Evolutionary conservation across 30 jellyfish, hydroid and myxozoan genomes (phyloP).

Genomic region (Turritopsis dohrnii): DNA sequence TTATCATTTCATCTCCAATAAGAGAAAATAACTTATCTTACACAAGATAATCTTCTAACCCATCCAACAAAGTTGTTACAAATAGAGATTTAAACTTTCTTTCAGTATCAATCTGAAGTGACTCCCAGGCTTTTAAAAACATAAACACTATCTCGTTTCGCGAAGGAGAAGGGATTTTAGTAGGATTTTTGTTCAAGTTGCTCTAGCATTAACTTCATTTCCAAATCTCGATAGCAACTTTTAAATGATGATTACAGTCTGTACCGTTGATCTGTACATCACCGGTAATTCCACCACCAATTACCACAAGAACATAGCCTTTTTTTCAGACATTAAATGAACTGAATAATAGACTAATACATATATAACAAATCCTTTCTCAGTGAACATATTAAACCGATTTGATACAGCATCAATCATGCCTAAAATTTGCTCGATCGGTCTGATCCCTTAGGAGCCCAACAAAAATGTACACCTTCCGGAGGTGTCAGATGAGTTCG

Average conservation of each 20-base stretch:
- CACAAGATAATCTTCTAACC: constrained; percentile 35
- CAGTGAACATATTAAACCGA: constrained; percentile 30
- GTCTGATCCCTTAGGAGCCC: constrained; percentile 51
- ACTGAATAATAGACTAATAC: constrained; percentile 51
- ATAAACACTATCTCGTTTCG: constrained; percentile 37
- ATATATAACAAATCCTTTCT: constrained; percentile 43
- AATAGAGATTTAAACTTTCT: constrained; percentile 25
- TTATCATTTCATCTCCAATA: too few species aligned
- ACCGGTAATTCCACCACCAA: constrained; percentile 66
- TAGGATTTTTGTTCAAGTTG: constrained; percentile 26
- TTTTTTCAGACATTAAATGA: not conserved
- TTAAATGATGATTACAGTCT: constrained; percentile 29
- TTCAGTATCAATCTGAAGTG: constrained; percentile 1
- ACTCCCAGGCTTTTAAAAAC: constrained; percentile 29
- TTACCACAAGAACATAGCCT: constrained; percentile 10
- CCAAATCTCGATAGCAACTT: constrained; percentile 32
- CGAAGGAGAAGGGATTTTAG: constrained; percentile 36
- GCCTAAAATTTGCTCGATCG: constrained; percentile 36
- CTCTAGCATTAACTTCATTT: constrained; percentile 40
- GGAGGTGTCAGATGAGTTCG: constrained; percentile 46
- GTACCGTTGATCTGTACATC: constrained; percentile 41
- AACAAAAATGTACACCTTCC: constrained; percentile 37
- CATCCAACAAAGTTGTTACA: constrained; percentile 33
- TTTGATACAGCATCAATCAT: constrained; percentile 35
- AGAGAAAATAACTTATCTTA: constrained; percentile 15